Evolutionary conservation across 2,797 vertebrate genomes (phyloP).

Genomic region (Lepus oiostolus): DNA sequence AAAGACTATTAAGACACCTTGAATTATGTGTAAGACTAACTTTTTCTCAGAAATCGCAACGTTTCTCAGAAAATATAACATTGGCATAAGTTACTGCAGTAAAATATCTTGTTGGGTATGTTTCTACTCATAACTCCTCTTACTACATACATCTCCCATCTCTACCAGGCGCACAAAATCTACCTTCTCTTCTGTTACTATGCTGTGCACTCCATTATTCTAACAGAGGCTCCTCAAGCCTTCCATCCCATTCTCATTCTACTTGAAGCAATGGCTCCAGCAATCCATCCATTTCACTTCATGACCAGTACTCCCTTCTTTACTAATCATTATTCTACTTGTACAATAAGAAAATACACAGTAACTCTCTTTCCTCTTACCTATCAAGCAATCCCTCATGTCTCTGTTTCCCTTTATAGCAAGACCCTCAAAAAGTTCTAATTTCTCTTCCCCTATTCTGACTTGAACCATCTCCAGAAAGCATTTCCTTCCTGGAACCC

Average conservation of each 20-base stretch:
- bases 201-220: neutral
- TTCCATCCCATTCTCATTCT: neutral
- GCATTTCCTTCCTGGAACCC: neutral
- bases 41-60: constrained; percentile 55
- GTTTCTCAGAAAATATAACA: constrained; percentile 30
- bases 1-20: constrained; percentile 56
- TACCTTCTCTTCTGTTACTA: neutral
- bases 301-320: neutral
- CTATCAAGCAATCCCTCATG: neutral
- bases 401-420: neutral
- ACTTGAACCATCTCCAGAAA: neutral
- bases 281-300: neutral
- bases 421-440: neutral
- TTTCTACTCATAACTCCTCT: neutral
- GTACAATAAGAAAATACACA: neutral
- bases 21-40: constrained; percentile 48
- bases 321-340: neutral
- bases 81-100: neutral
- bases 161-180: fast-evolving
- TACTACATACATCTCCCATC: neutral
- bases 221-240: neutral
- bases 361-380: neutral
- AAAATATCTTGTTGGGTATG: neutral
- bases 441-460: neutral
- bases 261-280: neutral